Percentiles rank a stretch among this genome's conserved stretches.
phyloP scores from a whole-genome alignment of 1,140 invertebrate species.

The Megathymus violae region DNA sequence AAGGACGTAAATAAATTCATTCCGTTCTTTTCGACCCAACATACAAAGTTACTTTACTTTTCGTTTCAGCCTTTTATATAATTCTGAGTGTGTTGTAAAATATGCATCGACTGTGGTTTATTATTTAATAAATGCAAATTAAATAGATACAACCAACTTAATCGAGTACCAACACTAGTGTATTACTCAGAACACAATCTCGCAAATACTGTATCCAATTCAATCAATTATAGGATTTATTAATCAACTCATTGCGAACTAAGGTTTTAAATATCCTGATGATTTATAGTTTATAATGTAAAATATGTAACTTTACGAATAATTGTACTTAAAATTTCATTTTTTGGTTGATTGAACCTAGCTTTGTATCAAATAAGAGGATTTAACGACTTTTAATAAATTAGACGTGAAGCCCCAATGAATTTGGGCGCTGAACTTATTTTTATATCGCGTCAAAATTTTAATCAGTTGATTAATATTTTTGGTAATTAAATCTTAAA shows the following conservation, averaged over 20 bases:
- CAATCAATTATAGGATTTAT: conserved; percentile 5
- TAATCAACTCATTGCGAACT: not conserved
- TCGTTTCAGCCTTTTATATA: conserved; percentile 7
- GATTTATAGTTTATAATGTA: no score
- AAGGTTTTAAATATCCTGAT: not conserved
- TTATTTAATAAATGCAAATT: conserved; percentile 35
- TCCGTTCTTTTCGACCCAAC: conserved; percentile 7
- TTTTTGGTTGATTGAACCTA: no score
- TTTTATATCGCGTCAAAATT: no score
- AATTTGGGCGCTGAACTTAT: no score
- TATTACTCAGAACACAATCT: conserved; percentile 17
- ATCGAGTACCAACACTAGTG: conserved; percentile 10
- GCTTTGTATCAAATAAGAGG: no score
- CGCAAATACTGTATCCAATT: conserved; percentile 5
- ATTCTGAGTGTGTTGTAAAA: conserved; percentile 22
- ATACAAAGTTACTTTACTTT: conserved; percentile 28
- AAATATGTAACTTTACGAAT: no score
- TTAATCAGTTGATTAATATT: no score
- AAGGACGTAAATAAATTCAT: conserved; percentile 36
- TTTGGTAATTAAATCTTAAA: no score
- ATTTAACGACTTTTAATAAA: no score
- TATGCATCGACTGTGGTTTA: conserved; percentile 16
- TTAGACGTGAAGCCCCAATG: no score
- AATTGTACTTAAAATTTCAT: no score
- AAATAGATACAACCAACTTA: conserved; percentile 33